Conservation (phyloP, 2,113 vertebrate species). For the Protobothrops mucrosquamatus region DNA sequence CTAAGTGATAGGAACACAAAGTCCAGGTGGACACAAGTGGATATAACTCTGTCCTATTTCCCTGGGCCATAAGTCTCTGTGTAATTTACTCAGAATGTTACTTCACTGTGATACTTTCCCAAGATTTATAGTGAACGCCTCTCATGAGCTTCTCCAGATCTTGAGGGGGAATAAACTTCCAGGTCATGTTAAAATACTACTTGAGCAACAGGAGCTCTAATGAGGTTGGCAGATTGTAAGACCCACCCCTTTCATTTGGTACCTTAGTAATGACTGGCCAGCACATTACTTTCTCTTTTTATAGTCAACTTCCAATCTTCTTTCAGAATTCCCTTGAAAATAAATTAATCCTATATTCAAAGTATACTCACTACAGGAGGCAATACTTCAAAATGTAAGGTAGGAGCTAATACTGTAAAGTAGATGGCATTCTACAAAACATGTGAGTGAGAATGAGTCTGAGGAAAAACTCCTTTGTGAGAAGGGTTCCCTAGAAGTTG, state of each 20-base stretch:
- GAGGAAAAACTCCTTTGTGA: background rate
- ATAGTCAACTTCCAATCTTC: background rate
- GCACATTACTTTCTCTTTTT: background rate
- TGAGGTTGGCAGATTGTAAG: background rate
- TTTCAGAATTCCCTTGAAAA: background rate
- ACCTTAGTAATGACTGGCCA: background rate
- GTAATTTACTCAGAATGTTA: too few species aligned
- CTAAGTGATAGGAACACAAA: background rate
- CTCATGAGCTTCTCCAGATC: background rate
- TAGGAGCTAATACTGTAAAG: background rate
- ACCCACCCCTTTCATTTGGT: background rate
- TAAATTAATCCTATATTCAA: background rate
- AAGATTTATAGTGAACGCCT: background rate
- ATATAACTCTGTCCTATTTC: background rate
- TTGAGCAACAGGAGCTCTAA: background rate
- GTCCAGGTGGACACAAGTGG: background rate
- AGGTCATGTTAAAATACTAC: background rate
- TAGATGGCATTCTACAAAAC: background rate
- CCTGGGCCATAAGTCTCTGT: background rate
- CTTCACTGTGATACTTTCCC: background rate
- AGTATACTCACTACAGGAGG: background rate
- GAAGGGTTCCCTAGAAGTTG: background rate
- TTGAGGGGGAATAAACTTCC: background rate
- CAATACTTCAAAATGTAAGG: background rate
- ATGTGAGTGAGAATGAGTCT: background rate